Evolutionary conservation across 2,113 vertebrate genomes (phyloP), one percentile per base, ranked within the genome.

Genomic region (Cyanoderma ruficeps): DNA sequence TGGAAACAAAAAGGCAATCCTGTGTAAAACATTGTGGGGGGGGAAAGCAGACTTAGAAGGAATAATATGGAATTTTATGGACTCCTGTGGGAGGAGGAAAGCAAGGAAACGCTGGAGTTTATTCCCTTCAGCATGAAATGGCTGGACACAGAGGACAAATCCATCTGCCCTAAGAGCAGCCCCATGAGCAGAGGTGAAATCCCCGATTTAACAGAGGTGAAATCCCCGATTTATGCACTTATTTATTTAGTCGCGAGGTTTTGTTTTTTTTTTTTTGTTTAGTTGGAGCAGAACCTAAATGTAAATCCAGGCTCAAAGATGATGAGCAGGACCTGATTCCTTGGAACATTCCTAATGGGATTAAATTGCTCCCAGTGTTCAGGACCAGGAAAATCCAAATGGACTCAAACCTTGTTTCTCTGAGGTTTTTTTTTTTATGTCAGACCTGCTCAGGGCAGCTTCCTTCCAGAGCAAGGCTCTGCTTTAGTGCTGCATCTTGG

Each of bases 1-100:
- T 55, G 77, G 75, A 89, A 95, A 86, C 72, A 87, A 96, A 87
- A 88, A 93, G 81, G 31, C 61, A 64, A 59, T 75, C 94, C 72
- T 25, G 59, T 31, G 16, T 83, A 75, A 91, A 92, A 81, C 77
- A 37, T 5, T 15, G 28, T 20, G 21, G 3, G 18, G 11, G 3
- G 16, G 47, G n/a, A n/a, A 77, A 33, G 0, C 6, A 11, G 33
- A 65, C 59, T 39, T 74, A 35, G 39, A 52, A 91, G 69, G 76
- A 87, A 74, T 81, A 72, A 72, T 19, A 35, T 28, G 39, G 53
- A 50, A 52, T 87, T 79, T 82, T 85, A 90, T 46, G 22, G 70
- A 47, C 42, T 60, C 93, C 64, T 39, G 24, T n/a, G 72, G 86
- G 72, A 84, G 77, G 24, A 88, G 53, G 69, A 44, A 68, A 84